Evolutionary conservation across 2,113 vertebrate species (phyloP).

Genomic region (Aphelocoma coerulescens): DNA sequence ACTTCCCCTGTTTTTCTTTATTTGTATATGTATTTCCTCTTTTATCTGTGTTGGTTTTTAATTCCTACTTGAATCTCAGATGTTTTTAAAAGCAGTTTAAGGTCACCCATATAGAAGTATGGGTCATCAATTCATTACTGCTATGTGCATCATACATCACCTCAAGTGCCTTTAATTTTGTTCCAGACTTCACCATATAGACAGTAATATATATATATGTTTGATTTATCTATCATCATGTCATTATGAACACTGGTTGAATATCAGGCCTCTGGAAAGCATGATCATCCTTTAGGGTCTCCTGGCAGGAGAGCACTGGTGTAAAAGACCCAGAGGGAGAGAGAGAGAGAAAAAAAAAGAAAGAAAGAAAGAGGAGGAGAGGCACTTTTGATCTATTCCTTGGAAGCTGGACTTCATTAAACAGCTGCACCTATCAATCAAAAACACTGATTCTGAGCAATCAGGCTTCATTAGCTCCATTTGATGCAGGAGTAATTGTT

Average conservation of each 20-base stretch:
- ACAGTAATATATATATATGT: not conserved
- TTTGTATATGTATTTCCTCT: not conserved
- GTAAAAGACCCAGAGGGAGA: not conserved
- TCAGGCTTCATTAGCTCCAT: not conserved
- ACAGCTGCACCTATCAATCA: not conserved
- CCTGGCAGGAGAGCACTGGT: not conserved
- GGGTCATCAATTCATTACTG: not conserved
- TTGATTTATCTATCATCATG: not conserved
- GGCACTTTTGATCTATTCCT: not conserved
- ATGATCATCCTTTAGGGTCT: not conserved
- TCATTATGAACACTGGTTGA: not conserved
- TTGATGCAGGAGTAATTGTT: not conserved
- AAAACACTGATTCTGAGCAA: not conserved
- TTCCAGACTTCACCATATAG: not conserved
- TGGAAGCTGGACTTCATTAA: not conserved
- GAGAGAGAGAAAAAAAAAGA: not conserved
- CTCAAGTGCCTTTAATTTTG: not conserved
- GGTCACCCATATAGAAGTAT: not conserved
- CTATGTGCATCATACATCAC: not conserved
- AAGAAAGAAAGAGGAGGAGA: not conserved
- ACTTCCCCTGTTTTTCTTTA: not conserved
- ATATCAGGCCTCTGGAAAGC: not conserved
- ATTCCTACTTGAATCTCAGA: not conserved
- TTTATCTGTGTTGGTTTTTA: not conserved
- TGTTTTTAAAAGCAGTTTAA: not conserved